These are phyloP conservation scores for Trematocara nigrifrons DNA, from an alignment of 2,113 vertebrate genomes.

Conservation along the genomic window DNA sequence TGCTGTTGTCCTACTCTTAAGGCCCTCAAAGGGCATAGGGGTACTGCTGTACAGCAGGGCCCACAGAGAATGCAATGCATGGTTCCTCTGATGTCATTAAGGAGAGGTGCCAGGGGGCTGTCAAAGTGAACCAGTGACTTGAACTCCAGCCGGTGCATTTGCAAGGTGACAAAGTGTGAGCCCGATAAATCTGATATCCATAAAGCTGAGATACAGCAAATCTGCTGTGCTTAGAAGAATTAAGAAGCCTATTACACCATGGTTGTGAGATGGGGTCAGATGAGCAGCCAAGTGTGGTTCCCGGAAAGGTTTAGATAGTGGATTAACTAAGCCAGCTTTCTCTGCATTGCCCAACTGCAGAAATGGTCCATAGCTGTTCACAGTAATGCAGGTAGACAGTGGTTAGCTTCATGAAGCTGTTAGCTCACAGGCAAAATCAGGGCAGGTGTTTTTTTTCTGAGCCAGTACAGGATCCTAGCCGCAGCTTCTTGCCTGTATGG, in stretches of 20 bases:
- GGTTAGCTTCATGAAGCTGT: not conserved
- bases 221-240: not conserved
- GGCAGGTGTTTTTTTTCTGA: not conserved
- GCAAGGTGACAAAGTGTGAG: not conserved
- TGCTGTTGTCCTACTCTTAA: not conserved
- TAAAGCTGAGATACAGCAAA: not conserved
- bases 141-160: not conserved
- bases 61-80: not conserved
- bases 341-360: not conserved
- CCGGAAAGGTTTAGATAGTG: not conserved
- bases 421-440: not conserved
- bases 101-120: not conserved
- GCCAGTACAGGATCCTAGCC: not conserved
- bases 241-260: not conserved
- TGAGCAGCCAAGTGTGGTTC: not conserved
- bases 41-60: not conserved
- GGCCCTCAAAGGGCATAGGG: not conserved
- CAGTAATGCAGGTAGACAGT: not conserved
- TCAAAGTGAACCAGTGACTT: not conserved
- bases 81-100: not conserved
- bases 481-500: not conserved
- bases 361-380: not conserved
- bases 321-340: not conserved
- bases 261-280: not conserved
- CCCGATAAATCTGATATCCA: not conserved